These are phyloP conservation scores for Gallinago stenura DNA, from an alignment of 2,797 vertebrate species.

Conservation along the genomic window DNA sequence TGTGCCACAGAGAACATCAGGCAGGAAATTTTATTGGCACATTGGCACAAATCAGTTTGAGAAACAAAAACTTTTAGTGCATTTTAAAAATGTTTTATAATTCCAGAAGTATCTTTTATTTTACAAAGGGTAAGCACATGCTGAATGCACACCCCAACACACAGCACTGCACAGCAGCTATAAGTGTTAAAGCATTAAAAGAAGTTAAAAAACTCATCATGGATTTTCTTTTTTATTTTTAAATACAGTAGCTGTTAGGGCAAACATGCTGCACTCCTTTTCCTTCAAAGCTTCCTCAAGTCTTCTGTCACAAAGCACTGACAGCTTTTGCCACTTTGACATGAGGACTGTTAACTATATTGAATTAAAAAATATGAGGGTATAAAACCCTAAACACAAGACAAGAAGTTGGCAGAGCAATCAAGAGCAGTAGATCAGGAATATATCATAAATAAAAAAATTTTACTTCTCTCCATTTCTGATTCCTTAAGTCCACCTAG, in stretches of 20 bases:
- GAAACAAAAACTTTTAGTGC: background rate
- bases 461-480: background rate
- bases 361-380: background rate
- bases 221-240: background rate
- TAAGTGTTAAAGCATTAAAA: background rate
- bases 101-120: background rate
- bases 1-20: background rate
- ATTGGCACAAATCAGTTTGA: background rate
- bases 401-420: background rate
- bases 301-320: background rate
- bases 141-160: background rate
- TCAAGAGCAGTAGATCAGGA: background rate
- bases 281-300: background rate
- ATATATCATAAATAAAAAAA: background rate
- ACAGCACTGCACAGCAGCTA: background rate
- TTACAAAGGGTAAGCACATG: background rate
- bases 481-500: background rate
- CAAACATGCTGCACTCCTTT: background rate
- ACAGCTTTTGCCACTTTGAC: background rate
- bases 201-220: background rate
- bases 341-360: background rate
- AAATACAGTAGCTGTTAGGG: background rate
- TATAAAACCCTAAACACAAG: background rate
- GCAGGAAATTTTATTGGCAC: background rate
- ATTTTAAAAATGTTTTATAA: background rate